These are phyloP conservation scores for Ailurus styani DNA, from an alignment of 2,113 vertebrate genomes.

Conservation along the genomic window DNA sequence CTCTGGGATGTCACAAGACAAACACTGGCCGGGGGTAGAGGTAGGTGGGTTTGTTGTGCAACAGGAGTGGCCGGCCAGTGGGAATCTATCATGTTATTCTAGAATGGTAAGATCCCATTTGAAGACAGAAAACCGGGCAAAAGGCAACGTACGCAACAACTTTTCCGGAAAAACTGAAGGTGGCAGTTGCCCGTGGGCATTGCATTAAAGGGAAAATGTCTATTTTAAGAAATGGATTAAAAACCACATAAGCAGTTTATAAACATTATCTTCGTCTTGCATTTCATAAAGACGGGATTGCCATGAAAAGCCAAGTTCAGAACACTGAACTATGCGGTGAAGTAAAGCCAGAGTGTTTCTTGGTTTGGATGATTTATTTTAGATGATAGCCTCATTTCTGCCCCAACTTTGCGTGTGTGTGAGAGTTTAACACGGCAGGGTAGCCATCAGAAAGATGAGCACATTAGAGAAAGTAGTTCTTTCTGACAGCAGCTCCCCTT, in stretches of 20 bases:
- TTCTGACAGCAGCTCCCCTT: background rate
- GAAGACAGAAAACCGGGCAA: background rate
- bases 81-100: background rate
- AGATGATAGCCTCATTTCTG: background rate
- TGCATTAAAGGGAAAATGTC: slow-evolving; percentile 5
- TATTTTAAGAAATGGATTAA: slow-evolving; percentile 40
- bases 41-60: background rate
- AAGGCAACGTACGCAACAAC: background rate
- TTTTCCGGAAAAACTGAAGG: background rate
- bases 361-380: background rate
- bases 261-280: background rate
- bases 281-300: background rate
- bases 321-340: background rate
- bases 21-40: background rate
- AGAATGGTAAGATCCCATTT: background rate
- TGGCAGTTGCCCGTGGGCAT: background rate
- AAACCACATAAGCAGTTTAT: background rate
- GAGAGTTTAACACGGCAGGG: background rate
- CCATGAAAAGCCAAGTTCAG: background rate
- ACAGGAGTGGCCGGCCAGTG: background rate
- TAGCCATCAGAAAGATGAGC: background rate
- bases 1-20: background rate
- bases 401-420: background rate
- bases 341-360: background rate
- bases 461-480: background rate